phyloP scores from a whole-genome alignment of 2,797 vertebrate species.

The Sebastes variabilis region DNA sequence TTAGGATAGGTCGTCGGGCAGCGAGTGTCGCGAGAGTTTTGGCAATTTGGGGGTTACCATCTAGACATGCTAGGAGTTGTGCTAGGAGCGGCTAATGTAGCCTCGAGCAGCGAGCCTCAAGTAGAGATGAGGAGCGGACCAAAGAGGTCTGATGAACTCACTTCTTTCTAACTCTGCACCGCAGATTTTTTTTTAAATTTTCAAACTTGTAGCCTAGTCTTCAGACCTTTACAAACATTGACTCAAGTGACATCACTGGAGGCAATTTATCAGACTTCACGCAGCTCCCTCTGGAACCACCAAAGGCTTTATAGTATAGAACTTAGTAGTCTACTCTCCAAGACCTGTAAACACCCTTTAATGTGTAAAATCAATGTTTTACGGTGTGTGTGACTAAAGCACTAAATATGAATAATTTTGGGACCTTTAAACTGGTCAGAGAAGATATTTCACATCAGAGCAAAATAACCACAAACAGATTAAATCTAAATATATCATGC shows the following conservation, averaged over 20 bases:
- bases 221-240: background rate
- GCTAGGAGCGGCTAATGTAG: no score
- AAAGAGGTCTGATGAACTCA: no score
- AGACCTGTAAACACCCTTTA: background rate
- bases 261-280: no score
- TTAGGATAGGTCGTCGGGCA: no score
- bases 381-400: background rate
- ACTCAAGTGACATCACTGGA: background rate
- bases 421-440: background rate
- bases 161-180: no score
- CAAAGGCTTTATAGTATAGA: background rate
- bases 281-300: background rate
- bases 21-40: no score
- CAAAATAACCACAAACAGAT: background rate
- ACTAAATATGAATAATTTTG: background rate
- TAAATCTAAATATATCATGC: background rate
- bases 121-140: no score
- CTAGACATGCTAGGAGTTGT: no score
- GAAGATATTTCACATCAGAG: background rate
- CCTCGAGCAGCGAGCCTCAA: no score
- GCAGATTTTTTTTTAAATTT: background rate
- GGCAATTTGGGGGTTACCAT: no score
- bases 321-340: background rate
- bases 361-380: background rate
- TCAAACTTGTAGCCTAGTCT: background rate